Evolutionary conservation across 1,140 invertebrate species (phyloP), one percentile per base, ranked within the genome.

Genomic region (Hylaeus volcanicus): DNA sequence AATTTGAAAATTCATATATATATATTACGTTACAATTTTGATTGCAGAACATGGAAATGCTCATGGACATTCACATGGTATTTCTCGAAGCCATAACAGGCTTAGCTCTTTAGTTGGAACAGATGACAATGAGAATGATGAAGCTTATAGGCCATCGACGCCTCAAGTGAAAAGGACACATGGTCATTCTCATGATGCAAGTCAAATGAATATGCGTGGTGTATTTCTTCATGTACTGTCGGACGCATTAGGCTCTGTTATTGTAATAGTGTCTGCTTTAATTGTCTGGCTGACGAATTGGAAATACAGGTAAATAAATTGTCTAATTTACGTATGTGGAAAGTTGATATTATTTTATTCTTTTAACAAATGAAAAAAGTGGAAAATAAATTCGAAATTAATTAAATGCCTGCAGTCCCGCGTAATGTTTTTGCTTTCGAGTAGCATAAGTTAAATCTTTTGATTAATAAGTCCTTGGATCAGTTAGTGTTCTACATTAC

Each of bases 181-280:
- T 83, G 92, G 93, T 3, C 95, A 96, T 84, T 91, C 93, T 70
- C 94, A 95, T 79, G 95, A 96, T 88, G 95, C 96, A 1, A 95
- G 95, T 43, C 97, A 99, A 89, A 97, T 99, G 96, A 99, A 99
- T 90, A 99, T 99, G 97, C 95, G 97, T 68, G 98, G 98, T 26
- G 99, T 99, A 1, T 99, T 99, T 91, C 94, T 99, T 63, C 99
- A 99, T 93, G 97, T 99, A 5, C 91, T 99, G 5, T 99, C 98
- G 43, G 99, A 99, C 94, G 99, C 99, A 41, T 93, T 99, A 56
- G 97, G 97, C 66, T 99, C 99, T 3, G 96, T 99, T 0, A 98
- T 99, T 91, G 99, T 99, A 5, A 97, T 99, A 41, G 96, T 97
- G 73, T 99, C 98, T 69, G 98, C 98, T 4, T 91, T 98, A 61